Base-by-base conservation (phyloP, 2,888 invertebrate species). In the Brachypterus glaber region DNA sequence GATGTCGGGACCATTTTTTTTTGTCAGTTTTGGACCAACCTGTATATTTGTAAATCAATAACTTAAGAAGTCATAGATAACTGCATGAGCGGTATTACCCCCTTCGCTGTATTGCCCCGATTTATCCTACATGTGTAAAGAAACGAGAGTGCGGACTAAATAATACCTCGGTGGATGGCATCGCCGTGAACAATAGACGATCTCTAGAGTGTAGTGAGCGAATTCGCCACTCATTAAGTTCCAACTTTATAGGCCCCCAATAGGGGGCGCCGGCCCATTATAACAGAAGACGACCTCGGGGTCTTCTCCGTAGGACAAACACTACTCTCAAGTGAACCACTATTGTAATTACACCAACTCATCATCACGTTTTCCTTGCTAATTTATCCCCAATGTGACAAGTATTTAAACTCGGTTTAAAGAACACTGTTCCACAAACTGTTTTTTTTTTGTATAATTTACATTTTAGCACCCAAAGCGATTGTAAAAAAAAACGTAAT, bases 151-250 rank as follows among this genome's bases (percentile, higher is more conserved):
- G 30, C 33, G 39, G 36, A 40, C 41, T 45, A 47, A 45, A 45
- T 47, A 43, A 47, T 45, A 37, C 39, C 35, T 25, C 18, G 38
- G 43, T 41, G 43, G 45, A 39, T 44, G 46, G 39, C 39, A 37
- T 44, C 46, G 40, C 39, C 44, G 40, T 42, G 41, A 47, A 47
- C 47, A 47, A 47, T 47, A 43, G 44, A 40, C 45, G 43, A 43
- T 44, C 47, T 44, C 43, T 39, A 25, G 44, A 45, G 47, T 47
- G 43, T 30, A 45, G 43, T 45, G 43, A 33, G 42, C 35, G 25
- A 33, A 39, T 39, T 39, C 41, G 42, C 41, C 35, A 43, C 44
- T 47, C 47, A 47, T 47, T 47, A 47, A 47, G 45, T 47, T 45
- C 47, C 37, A 43, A 39, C 43, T 47, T 47, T 42, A 42, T 34